Evolutionary conservation across 35 echinoderm and acorn worm species (phyloP), one percentile per base, ranked within the genome.

Genomic region (Ophioderma brevispina): DNA sequence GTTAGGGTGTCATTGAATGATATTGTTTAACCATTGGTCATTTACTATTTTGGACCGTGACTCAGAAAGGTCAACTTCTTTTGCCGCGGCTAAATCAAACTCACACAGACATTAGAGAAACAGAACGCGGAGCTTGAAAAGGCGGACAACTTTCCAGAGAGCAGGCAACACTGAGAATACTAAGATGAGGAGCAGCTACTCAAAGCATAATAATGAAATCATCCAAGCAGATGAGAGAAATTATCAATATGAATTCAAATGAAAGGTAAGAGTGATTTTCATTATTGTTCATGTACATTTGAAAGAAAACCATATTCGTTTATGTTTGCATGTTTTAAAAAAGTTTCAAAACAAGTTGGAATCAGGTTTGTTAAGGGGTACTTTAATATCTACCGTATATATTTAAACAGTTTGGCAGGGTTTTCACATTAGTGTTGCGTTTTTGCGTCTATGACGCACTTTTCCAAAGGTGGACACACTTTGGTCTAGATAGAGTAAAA

Each of bases 161-260:
- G 94, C 84, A 92, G n/a, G 94, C 13, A 99, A 99, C 88, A 91
- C 93, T 30, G 97, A 99, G 39, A 90, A 80, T 30, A 92, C 83
- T 41, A 99, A 95, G 85, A 56, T 95, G 82, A 82, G 97, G 33
- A 87, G 85, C 39, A 87, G 93, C 52, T 50, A 93, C 4, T 80
- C 95, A 31, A 95, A 99, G 78, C 97, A 99, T 79, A 95, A 89
- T 40, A 99, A 99, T 93, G 93, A 99, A 78, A 95, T 99, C 39
- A 87, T 95, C 90, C 93, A 99, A 40, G 84, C 97, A 38, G 94
- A 92, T 19, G 97, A 99, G 52, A 93, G 97, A 42, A 95, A 95
- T 78, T 99, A 95, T 64, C 97, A 99, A 42, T 90, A 91, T 99
- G 97, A 95, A 30, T 99, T 99, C 81, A 95, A 95, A 78, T 33